phyloP scores from a whole-genome alignment of 2,888 invertebrate genomes.

The Apodemia zela region DNA sequence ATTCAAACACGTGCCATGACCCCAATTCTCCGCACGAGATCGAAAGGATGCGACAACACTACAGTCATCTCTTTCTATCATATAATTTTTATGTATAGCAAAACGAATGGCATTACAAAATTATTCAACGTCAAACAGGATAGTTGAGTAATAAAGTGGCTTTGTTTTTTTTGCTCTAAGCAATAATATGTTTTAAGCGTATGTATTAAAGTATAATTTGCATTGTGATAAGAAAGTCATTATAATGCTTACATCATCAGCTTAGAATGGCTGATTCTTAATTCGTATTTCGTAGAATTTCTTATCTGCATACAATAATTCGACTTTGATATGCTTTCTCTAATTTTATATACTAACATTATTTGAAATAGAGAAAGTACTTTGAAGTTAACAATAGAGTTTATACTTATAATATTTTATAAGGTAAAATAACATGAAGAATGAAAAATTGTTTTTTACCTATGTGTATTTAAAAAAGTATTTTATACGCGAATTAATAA shows the following conservation, averaged over 20 bases:
- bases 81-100: constrained; percentile 37
- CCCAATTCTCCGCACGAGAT: constrained; percentile 51
- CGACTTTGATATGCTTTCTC: constrained; percentile 17
- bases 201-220: constrained; percentile 37
- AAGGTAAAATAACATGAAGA: no score
- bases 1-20: constrained; percentile 78
- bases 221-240: constrained; percentile 19
- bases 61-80: constrained; percentile 51
- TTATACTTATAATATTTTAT: no score
- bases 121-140: constrained; percentile 35
- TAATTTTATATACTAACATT: neutral
- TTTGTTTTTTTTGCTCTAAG: constrained; percentile 39
- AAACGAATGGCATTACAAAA: constrained; percentile 46
- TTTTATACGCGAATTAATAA: no score
- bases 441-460: no score
- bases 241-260: constrained; percentile 43
- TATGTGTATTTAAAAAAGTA: no score
- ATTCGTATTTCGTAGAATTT: constrained; percentile 42
- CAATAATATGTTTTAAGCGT: constrained; percentile 38
- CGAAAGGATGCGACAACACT: constrained; percentile 43
- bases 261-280: constrained; percentile 51
- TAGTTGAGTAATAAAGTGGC: constrained; percentile 50
- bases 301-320: constrained; percentile 39
- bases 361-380: neutral
- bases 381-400: neutral